Percentiles rank a stretch among this genome's conserved stretches.
These are phyloP conservation scores for Todiramphus saurophagus DNA, from an alignment of 2,113 vertebrate species.

Conservation along the genomic window DNA sequence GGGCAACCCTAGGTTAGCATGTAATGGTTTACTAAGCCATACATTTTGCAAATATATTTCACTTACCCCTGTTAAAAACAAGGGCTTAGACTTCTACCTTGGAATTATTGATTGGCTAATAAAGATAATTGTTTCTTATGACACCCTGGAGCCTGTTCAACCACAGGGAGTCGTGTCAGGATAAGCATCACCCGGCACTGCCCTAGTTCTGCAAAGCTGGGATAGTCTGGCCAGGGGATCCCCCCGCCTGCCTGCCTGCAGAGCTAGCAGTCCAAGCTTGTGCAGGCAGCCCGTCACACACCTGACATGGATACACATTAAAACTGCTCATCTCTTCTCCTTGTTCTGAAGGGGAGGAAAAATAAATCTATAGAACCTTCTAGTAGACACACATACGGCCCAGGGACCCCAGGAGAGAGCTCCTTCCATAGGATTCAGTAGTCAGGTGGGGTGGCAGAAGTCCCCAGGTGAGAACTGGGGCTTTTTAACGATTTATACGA, in stretches of 20 bases:
- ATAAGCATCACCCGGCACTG: not conserved
- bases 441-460: no score
- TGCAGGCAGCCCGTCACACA: rapidly evolving
- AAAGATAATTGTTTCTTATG: not conserved
- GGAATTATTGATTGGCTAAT: conserved; percentile 29
- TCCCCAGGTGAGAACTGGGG: no score
- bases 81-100: not conserved
- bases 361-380: not conserved
- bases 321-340: not conserved
- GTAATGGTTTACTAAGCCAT: not conserved
- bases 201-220: not conserved
- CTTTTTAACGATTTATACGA: rapidly evolving
- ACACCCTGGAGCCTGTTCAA: not conserved
- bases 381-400: not conserved
- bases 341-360: not conserved
- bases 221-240: rapidly evolving
- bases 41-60: not conserved
- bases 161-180: not conserved
- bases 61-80: not conserved
- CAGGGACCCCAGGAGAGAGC: not conserved
- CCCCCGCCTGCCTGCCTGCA: not conserved
- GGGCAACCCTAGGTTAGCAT: not conserved
- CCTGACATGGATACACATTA: rapidly evolving
- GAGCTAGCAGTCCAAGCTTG: rapidly evolving
- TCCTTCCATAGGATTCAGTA: not conserved